A percentile compares a stretch with the other conserved stretches of the same genome.
phyloP scores from a whole-genome alignment of 1,140 invertebrate species.

The Gryon sp. region DNA sequence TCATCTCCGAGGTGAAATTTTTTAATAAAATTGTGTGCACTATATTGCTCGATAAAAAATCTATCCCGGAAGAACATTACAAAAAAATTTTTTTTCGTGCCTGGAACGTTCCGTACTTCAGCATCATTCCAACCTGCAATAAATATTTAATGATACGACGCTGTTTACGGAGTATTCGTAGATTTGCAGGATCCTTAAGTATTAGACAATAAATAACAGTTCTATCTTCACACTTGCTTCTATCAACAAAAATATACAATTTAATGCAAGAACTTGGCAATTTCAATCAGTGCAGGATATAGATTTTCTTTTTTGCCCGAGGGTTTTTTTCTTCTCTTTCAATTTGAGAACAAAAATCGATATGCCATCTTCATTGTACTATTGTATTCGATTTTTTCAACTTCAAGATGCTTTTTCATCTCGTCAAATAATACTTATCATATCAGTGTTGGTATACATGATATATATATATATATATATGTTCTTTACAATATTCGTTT shows the following conservation, averaged over 20 bases:
- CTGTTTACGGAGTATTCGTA: no score
- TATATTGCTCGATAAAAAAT: no score
- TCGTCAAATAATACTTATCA: conserved; percentile 43
- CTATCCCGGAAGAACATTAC: no score
- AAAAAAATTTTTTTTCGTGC: no score
- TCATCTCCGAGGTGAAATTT: no score
- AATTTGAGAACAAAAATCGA: conserved; percentile 31
- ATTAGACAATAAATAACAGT: no score
- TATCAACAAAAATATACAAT: conserved; percentile 4
- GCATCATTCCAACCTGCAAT: no score
- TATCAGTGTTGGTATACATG: conserved; percentile 51
- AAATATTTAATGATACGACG: no score
- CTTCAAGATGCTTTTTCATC: conserved; percentile 35
- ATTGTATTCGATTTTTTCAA: not conserved
- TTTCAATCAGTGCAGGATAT: conserved; percentile 22
- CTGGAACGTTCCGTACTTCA: no score
- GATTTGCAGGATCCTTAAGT: no score
- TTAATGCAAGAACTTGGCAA: conserved; percentile 3
- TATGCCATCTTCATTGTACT: not conserved
- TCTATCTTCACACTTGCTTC: conserved; percentile 12
- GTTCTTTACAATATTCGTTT: conserved; percentile 49
- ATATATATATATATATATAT: no score
- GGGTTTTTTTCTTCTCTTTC: conserved; percentile 18
- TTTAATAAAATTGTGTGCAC: no score
- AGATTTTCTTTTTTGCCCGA: conserved; percentile 33